Base-by-base conservation (phyloP, 2,113 vertebrate species). In the Cynopterus brachyotis region DNA sequence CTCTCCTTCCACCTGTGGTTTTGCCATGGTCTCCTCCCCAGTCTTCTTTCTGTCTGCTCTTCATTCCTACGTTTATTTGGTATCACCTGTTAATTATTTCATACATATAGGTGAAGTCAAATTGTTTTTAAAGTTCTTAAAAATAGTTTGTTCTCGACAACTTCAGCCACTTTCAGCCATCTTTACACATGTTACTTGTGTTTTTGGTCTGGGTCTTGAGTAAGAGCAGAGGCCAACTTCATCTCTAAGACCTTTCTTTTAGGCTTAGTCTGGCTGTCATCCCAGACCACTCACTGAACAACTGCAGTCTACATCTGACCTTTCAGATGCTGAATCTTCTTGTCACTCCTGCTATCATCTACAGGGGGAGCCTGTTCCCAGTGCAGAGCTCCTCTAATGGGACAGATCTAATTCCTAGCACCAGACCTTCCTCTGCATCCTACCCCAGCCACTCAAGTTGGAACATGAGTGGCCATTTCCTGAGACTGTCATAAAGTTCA, bases 401-500 rank as follows among this genome's bases (percentile, higher is more conserved):
- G 47, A 79, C 53, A 84, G 64, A 69, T 50, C 30, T 37, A 95
- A 2, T 83, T 83, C 37, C 85, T 80, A 55, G 69, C 10, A 78
- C 16, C 20, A 40, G 8, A 6, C 9, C 11, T 37, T 45, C 32
- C n/a, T 62, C 67, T 16, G 0, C 5, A 28, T 70, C 64, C 5
- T 89, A 45, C 26, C 7, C 9, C 0, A 47, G 12, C 20, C 9
- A 40, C 37, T 69, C 42, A 83, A 40, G n/a, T 76, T 93, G 37
- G 50, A 50, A 50, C 50, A 50, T 9, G 80, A 55, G 40, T 60
- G 76, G 53, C 47, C 26, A 10, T 93, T 93, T 89, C 81, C 91
- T 76, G 85, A 84, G 72, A 81, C 50, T 84, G 47, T 94, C 57
- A 79, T 37, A 79, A 79, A 79, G 87, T 66, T 89, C 37, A 45